Percentiles rank a stretch among this genome's conserved stretches.
These are phyloP conservation scores for Dichetophora obliterata DNA, from an alignment of 2,888 invertebrate species.

Conservation along the genomic window DNA sequence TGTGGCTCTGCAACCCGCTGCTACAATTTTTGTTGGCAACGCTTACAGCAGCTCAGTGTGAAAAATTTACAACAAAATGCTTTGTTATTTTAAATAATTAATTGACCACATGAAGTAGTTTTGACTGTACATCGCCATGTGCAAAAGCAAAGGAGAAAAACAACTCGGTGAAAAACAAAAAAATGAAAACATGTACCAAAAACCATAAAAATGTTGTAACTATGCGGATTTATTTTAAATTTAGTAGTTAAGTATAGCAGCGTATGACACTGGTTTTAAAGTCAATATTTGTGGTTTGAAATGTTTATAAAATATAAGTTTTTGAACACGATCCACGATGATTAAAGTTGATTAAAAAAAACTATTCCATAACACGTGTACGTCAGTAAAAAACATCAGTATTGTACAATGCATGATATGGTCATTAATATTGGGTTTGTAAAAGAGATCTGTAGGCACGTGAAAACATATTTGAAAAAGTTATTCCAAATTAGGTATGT, in stretches of 20 bases:
- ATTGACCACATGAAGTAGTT: background rate
- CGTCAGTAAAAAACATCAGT: too few species aligned
- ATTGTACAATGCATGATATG: too few species aligned
- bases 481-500: too few species aligned
- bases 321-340: background rate
- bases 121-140: background rate
- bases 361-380: too few species aligned
- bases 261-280: too few species aligned
- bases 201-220: background rate
- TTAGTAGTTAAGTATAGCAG: background rate
- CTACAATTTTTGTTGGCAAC: background rate
- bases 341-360: too few species aligned
- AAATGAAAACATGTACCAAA: background rate
- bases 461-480: too few species aligned
- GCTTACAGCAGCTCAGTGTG: background rate
- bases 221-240: background rate
- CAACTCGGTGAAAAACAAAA: background rate
- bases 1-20: too few species aligned
- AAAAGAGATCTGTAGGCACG: too few species aligned
- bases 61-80: background rate
- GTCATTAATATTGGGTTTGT: too few species aligned
- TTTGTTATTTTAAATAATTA: slow-evolving; percentile 4
- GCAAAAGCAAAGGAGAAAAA: background rate
- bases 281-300: too few species aligned
- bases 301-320: background rate